Conservation (phyloP, 2,888 invertebrate species). For the Schizaphis graminum region DNA sequence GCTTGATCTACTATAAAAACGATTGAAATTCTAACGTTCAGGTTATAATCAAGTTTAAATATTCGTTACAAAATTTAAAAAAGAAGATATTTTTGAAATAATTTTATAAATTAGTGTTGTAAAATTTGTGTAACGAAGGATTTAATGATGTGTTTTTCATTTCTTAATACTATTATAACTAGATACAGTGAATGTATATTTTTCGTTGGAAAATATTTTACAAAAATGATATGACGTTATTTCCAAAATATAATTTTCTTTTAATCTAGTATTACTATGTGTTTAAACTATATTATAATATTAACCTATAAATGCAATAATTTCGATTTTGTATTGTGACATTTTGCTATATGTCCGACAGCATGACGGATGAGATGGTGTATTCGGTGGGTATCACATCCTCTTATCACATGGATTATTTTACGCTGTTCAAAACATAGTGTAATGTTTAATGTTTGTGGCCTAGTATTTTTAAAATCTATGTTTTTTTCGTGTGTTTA, state of each 20-base stretch:
- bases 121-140: neutral
- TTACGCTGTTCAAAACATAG: neutral
- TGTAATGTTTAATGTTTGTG: neutral
- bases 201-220: neutral
- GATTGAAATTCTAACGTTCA: neutral
- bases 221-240: neutral
- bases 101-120: neutral
- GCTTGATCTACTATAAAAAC: neutral
- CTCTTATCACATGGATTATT: neutral
- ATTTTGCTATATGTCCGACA: neutral
- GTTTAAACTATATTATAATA: neutral
- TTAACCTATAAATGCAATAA: neutral
- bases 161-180: neutral
- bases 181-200: neutral
- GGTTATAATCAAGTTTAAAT: neutral
- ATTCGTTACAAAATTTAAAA: neutral
- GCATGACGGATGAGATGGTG: neutral
- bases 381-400: neutral
- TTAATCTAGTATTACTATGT: neutral
- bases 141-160: neutral
- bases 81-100: neutral
- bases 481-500: neutral
- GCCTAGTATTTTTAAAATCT: constrained; percentile 20
- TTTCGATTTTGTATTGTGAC: neutral
- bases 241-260: neutral